phyloP scores from a whole-genome alignment of 1,140 invertebrate genomes.

The Aphaenogaster floridana region DNA sequence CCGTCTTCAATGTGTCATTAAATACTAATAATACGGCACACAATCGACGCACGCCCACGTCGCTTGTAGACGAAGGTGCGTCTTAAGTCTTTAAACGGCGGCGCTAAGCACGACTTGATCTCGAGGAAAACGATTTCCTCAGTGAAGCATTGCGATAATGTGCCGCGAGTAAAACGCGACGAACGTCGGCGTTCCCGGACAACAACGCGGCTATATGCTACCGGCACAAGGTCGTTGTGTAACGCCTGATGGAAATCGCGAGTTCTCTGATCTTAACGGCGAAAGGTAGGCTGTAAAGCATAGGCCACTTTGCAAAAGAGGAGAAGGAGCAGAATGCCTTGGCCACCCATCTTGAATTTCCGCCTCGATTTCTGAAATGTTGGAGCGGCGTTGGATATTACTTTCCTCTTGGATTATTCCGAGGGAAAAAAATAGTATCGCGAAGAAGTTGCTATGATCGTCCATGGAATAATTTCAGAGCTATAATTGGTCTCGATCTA shows the following conservation, averaged over 20 bases:
- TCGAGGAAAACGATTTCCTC: constrained; percentile 25
- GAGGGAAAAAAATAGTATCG: background rate
- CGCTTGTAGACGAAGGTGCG: background rate
- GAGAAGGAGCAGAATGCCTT: background rate
- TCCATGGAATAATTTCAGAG: background rate
- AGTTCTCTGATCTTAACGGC: constrained; percentile 52
- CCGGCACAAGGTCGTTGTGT: constrained; percentile 58
- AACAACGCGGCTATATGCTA: constrained; percentile 40
- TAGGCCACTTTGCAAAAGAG: constrained; percentile 25
- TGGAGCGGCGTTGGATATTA: background rate
- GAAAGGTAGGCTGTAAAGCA: constrained; percentile 53
- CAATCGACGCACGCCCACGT: background rate
- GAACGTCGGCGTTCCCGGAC: constrained; percentile 27
- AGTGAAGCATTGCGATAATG: constrained; percentile 15
- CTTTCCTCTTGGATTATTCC: background rate
- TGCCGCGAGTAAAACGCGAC: constrained; percentile 29
- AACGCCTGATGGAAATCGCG: constrained; percentile 51
- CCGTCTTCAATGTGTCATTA: background rate
- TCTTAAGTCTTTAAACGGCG: constrained; percentile 30
- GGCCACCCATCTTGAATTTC: constrained; percentile 35
- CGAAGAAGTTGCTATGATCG: background rate
- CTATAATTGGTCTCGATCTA: background rate
- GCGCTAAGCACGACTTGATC: constrained; percentile 9
- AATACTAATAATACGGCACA: constrained; percentile 4
- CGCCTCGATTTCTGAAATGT: constrained; percentile 28